Evolutionary conservation across 1,140 invertebrate species (phyloP), one percentile per base, ranked within the genome.

Genomic region (Tetramorium simillimum): DNA sequence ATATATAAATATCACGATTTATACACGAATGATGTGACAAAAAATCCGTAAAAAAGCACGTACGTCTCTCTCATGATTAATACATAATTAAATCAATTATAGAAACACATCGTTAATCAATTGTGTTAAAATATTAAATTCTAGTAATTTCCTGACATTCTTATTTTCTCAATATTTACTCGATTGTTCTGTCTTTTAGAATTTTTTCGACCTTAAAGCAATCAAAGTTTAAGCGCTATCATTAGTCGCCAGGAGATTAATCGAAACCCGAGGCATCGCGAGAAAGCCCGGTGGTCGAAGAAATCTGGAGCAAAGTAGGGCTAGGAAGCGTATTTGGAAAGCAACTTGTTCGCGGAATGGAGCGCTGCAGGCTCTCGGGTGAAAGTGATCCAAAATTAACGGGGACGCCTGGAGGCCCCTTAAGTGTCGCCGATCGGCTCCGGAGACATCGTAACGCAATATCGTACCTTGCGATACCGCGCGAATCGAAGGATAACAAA

Each of bases 361-460:
- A 60, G 28, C 46, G 40, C 65, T 2, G 28, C 9, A 63, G 56
- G 7, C 63, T 56, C 76, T 63, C 67, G 69, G 63, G 89, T 91
- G 89, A 91, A 91, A 91, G 89, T 91, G 89, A 91, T 91, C 86
- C 89, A 70, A 91, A 91, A 91, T 91, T 91, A 91, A 88, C 89
- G 89, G 86, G 89, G 89, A 91, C 89, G 89, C 81, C 81, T 72
- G 72, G 85, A 70, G 88, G 65, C 72, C 53, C 86, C 89, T 78
- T 90, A 87, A 88, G 88, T 89, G 89, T 90, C 77, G 58, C 70
- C 62, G 63, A 89, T 75, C 72, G 81, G 63, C 86, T 43, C 70
- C 5, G 28, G 46, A 56, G 67, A 80, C 62, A 67, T 88, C 33
- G 33, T 28, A 67, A 56, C 33, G 24, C 18, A 73, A 60, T 46